phyloP scores from a whole-genome alignment of 2,888 invertebrate genomes.

The Sturmia bella region DNA sequence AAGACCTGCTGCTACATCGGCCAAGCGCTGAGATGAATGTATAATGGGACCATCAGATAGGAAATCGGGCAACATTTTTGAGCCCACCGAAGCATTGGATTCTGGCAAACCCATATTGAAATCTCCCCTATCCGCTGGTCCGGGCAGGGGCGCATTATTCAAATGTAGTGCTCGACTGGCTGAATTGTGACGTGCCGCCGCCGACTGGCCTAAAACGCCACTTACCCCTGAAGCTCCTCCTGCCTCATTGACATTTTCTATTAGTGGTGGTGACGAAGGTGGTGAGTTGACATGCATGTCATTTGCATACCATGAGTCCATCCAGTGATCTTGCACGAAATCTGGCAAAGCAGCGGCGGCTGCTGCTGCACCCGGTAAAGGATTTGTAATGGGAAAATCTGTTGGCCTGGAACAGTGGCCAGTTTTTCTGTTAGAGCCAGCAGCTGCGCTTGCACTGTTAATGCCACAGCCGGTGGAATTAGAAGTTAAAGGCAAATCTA shows the following conservation, averaged over 20 bases:
- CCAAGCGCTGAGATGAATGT: slow-evolving; percentile 81
- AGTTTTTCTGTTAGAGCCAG: slow-evolving; percentile 57
- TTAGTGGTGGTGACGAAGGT: slow-evolving; percentile 79
- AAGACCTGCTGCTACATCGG: slow-evolving; percentile 81
- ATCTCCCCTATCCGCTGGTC: slow-evolving; percentile 65
- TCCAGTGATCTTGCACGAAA: slow-evolving; percentile 94
- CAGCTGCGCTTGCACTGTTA: background rate
- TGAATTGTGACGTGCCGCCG: slow-evolving; percentile 30
- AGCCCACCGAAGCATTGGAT: slow-evolving; percentile 66
- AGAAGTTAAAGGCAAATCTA: slow-evolving; percentile 76
- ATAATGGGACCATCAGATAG: slow-evolving; percentile 86
- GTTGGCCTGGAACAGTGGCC: slow-evolving; percentile 62
- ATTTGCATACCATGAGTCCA: slow-evolving; percentile 85
- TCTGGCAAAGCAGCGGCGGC: slow-evolving; percentile 86
- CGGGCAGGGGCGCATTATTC: slow-evolving; percentile 61
- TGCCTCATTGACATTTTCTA: slow-evolving; percentile 74
- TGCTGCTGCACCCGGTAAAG: slow-evolving; percentile 59
- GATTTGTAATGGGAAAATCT: slow-evolving; percentile 70
- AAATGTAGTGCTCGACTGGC: slow-evolving; percentile 30
- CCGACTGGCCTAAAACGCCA: slow-evolving; percentile 64
- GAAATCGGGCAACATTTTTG: slow-evolving; percentile 85
- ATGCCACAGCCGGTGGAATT: slow-evolving; percentile 44
- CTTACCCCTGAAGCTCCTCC: slow-evolving; percentile 68
- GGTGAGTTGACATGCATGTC: slow-evolving; percentile 79
- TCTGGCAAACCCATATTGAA: slow-evolving; percentile 71